Percentiles rank a stretch among this genome's conserved stretches.
Evolutionary conservation across 2,113 vertebrate genomes (phyloP).

Genomic region (Lota lota): DNA sequence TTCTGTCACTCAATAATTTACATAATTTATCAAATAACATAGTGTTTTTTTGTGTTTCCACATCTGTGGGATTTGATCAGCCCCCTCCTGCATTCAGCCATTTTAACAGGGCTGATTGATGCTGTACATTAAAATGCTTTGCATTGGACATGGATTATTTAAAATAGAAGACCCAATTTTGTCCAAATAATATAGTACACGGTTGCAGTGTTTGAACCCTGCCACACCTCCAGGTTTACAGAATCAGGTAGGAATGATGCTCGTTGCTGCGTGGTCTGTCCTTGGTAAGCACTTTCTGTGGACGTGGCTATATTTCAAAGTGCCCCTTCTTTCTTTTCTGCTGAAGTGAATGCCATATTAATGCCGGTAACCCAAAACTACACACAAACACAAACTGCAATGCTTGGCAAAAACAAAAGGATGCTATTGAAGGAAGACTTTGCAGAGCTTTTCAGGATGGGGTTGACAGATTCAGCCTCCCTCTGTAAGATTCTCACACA

Average conservation of each 20-base stretch:
- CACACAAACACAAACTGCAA: conserved; percentile 50
- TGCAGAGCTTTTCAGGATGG: conserved; percentile 10
- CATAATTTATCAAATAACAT: too few species aligned
- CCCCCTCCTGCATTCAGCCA: too few species aligned
- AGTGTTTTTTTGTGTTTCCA: too few species aligned
- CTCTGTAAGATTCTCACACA: conserved; percentile 3
- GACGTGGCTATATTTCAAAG: conserved; percentile 56
- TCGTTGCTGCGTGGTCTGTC: conserved; percentile 37
- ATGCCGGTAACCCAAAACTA: conserved; percentile 64
- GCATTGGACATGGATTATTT: too few species aligned
- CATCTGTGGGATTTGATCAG: too few species aligned
- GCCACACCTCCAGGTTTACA: not conserved
- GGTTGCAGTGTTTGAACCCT: too few species aligned
- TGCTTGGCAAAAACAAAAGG: conserved; percentile 46
- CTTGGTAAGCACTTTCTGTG: conserved; percentile 57
- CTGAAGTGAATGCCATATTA: conserved; percentile 60
- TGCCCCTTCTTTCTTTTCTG: conserved; percentile 45
- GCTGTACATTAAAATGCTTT: too few species aligned
- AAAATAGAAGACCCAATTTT: too few species aligned
- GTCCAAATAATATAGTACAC: too few species aligned
- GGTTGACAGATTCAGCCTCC: conserved; percentile 12
- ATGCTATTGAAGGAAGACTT: conserved; percentile 30
- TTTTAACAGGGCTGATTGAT: too few species aligned
- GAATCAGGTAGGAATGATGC: conserved; percentile 39
- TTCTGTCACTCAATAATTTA: too few species aligned